Base-by-base conservation (phyloP, 2,888 invertebrate genomes). In the Diadegma fenestrale region DNA sequence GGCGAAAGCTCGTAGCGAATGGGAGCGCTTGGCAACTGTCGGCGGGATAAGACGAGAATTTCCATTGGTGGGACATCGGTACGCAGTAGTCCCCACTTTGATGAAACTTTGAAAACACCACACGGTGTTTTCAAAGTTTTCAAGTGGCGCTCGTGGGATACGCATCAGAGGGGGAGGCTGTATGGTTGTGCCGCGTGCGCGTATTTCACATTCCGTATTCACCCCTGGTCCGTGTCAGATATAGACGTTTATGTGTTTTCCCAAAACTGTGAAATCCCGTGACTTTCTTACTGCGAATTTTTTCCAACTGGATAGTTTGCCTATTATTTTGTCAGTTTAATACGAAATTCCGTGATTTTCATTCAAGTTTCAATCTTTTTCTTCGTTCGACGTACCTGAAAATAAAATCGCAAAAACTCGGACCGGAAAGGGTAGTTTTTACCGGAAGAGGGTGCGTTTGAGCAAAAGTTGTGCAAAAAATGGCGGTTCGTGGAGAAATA, bases 121-220 rank as follows among this genome's bases (percentile, higher is more conserved):
- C 88, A 87, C 22, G 5, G 68, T 75, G 88, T 87, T 88, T 91
- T 90, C 87, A 88, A 90, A 90, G 88, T 89, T 88, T 89, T 86
- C 83, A 88, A 87, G 88, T 87, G 87, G 80, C 82, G 43, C 58
- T 41, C 58, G 45, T 64, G 77, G 66, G 26, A 68, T 84, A 45
- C 58, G 48, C 78, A 54, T 58, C 63, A 69, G 69, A 66, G 79
- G 78, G 85, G 86, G 61, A 72, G 84, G 87, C 86, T 87, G 88
- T 76, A 82, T 85, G 87, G 75, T 80, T 41, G 54, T 71, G 64
- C 87, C 88, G 88, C 88, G 88, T 87, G 89, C 88, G 80, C 85
- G 86, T 86, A 86, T 87, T 71, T 84, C 80, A 80, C 87, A 80
- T 85, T 85, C 87, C 82, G 86, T 85, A 80, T 82, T 87, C 81